phyloP scores from a whole-genome alignment of 2,113 vertebrate genomes.

The Rynchops niger region DNA sequence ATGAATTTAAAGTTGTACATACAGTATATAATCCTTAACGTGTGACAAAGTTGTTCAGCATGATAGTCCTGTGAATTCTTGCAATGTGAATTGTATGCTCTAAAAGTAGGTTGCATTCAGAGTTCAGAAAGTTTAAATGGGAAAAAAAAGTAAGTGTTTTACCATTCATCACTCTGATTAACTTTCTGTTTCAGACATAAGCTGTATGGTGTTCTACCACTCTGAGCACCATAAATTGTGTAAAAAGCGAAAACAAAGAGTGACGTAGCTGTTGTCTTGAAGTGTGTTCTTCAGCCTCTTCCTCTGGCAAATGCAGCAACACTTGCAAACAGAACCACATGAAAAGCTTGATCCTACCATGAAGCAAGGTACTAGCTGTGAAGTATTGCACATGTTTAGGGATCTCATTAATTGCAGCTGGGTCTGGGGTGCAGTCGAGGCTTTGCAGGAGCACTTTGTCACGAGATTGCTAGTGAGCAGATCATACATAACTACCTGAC shows the following conservation, averaged over 20 bases:
- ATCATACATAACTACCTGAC: neutral
- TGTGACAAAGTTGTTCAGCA: neutral
- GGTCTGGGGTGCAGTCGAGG: neutral
- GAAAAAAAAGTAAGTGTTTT: neutral
- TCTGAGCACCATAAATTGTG: neutral
- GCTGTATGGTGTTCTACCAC: accelerated
- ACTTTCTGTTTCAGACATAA: neutral
- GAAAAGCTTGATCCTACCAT: neutral
- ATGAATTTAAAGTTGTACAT: neutral
- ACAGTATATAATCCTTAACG: neutral
- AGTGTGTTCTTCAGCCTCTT: neutral
- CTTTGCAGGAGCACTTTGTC: neutral
- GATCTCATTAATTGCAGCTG: neutral
- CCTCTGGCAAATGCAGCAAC: neutral
- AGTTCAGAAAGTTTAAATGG: neutral
- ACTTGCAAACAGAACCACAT: accelerated
- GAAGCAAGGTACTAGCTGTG: neutral
- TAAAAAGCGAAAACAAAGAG: neutral
- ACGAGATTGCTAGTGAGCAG: neutral
- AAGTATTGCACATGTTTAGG: accelerated
- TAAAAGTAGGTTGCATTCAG: neutral
- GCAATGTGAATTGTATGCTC: neutral
- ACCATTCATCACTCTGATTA: neutral
- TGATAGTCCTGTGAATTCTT: neutral
- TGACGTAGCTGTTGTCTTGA: neutral